A percentile compares a stretch with the other conserved stretches of the same genome.
These are phyloP conservation scores for Crotalus viridis DNA, from an alignment of 2,113 vertebrate species.

Conservation along the genomic window DNA sequence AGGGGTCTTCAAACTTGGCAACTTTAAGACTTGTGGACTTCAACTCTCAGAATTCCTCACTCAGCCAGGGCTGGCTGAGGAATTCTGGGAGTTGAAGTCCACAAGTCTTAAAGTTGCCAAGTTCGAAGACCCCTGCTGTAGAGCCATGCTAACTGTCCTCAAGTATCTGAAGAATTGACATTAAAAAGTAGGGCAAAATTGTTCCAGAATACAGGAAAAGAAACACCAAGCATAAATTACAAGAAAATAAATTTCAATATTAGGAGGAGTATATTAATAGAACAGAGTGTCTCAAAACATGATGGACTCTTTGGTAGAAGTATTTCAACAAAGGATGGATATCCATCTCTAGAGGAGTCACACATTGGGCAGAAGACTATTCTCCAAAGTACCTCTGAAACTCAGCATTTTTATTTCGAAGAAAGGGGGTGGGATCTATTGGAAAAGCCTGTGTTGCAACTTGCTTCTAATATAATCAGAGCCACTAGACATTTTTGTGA, in stretches of 20 bases:
- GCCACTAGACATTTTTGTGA: too few relatives aligned
- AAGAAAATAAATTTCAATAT: background rate
- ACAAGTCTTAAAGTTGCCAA: too few relatives aligned
- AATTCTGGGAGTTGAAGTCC: too few relatives aligned
- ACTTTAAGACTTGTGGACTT: too few relatives aligned
- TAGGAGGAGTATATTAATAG: background rate
- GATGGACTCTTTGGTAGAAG: background rate
- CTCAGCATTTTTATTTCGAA: background rate
- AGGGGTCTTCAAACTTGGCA: too few relatives aligned
- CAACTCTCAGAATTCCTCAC: too few relatives aligned
- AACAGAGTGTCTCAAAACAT: background rate
- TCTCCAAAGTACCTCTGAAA: background rate
- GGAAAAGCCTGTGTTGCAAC: background rate
- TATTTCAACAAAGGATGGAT: background rate
- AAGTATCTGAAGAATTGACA: background rate
- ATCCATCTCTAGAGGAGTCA: background rate
- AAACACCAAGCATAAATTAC: background rate
- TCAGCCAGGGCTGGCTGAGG: too few relatives aligned
- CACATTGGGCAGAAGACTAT: background rate
- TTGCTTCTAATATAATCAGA: too few relatives aligned
- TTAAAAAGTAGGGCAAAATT: background rate
- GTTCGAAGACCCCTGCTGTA: background rate
- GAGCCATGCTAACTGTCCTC: background rate
- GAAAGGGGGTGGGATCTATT: background rate
- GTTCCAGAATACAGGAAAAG: background rate